Evolutionary conservation across 1,140 invertebrate genomes (phyloP).

Genomic region (Microplitis demolitor): DNA sequence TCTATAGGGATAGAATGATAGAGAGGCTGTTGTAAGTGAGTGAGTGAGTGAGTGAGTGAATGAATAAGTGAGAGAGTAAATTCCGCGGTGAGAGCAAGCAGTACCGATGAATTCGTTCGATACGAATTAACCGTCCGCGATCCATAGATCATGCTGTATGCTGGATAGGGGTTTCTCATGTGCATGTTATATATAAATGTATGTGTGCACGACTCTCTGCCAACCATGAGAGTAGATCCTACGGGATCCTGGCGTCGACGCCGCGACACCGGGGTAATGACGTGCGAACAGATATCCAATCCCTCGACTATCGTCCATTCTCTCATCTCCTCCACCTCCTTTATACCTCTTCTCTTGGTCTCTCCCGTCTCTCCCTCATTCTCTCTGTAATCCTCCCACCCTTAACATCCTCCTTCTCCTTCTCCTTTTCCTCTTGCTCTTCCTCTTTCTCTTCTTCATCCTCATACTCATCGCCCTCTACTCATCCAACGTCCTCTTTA

Average conservation of each 20-base stretch:
- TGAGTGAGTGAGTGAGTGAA: neutral
- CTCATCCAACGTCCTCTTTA: no score
- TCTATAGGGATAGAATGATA: neutral
- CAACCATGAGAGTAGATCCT: conserved; percentile 11
- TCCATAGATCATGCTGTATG: conserved; percentile 43
- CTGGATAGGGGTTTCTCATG: neutral
- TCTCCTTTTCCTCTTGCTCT: neutral
- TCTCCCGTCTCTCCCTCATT: conserved; percentile 1
- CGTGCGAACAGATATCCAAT: conserved; percentile 62
- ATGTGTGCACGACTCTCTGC: neutral
- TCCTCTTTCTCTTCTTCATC: no score
- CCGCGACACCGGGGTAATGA: conserved; percentile 54
- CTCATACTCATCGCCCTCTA: neutral
- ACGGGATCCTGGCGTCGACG: conserved; percentile 20
- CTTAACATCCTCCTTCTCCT: neutral
- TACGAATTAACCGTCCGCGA: conserved; percentile 45
- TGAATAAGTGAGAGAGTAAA: neutral
- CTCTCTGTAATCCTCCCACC: neutral
- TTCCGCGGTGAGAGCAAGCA: conserved; percentile 3
- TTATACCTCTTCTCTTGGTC: neutral
- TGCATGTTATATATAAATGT: conserved; percentile 2
- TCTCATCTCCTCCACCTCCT: neutral
- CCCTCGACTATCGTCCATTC: conserved; percentile 42
- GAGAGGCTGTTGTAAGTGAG: neutral
- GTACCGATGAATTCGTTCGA: conserved; percentile 39